These are phyloP conservation scores for Creontiades dilutus DNA, from an alignment of 2,888 invertebrate genomes.

Conservation along the genomic window DNA sequence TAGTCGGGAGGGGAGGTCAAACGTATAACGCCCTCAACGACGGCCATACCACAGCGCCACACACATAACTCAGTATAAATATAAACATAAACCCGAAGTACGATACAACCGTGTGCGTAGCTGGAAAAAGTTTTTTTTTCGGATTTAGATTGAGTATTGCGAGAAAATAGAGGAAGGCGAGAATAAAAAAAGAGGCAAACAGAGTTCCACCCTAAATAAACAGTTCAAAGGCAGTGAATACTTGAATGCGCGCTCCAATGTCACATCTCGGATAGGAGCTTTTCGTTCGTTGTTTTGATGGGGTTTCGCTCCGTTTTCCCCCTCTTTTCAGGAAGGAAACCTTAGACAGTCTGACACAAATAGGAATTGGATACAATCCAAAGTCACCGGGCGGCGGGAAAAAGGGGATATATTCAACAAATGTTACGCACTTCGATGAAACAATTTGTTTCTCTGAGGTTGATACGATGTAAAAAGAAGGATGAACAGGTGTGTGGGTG, in stretches of 20 bases:
- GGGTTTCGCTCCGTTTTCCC: neutral
- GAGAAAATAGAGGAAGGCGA: conserved; percentile 26
- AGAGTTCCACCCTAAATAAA: conserved; percentile 52
- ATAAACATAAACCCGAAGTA: neutral
- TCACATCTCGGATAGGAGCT: conserved; percentile 23
- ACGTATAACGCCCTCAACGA: neutral
- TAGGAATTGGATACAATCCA: conserved; percentile 57
- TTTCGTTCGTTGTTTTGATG: conserved; percentile 51
- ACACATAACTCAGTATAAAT: conserved; percentile 42
- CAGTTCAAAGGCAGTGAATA: conserved; percentile 62
- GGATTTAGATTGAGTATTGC: conserved; percentile 5
- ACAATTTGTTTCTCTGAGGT: neutral
- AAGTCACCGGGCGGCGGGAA: neutral
- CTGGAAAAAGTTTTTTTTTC: neutral
- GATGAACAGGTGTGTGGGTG: too few species aligned
- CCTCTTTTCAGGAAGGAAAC: conserved; percentile 35
- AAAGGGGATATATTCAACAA: conserved; percentile 45
- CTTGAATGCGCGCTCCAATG: conserved; percentile 31
- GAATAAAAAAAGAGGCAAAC: neutral
- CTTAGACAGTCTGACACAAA: conserved; percentile 55
- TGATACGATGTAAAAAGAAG: too few species aligned
- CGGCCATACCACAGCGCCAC: neutral
- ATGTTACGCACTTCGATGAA: conserved; percentile 22
- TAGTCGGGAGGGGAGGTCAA: neutral
- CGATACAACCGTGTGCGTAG: neutral